Percentiles rank a stretch among this genome's conserved stretches.
These are phyloP conservation scores for Heptranchias perlo DNA, from an alignment of 2,113 vertebrate species.

Conservation along the genomic window DNA sequence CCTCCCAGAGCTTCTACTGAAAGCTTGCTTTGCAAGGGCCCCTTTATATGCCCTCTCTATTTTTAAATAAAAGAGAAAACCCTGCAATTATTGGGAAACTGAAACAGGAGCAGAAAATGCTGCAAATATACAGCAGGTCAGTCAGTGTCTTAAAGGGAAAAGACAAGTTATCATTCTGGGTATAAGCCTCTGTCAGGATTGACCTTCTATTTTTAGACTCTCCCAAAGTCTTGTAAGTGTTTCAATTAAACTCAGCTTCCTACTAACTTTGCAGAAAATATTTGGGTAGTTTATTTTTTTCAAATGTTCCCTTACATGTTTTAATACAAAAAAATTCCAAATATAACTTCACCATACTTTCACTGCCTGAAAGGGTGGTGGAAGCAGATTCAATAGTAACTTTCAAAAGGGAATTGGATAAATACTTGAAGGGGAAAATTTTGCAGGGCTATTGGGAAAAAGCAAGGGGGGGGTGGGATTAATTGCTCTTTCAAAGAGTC, in stretches of 20 bases:
- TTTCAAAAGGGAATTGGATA: neutral
- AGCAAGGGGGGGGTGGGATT: neutral
- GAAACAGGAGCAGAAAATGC: neutral
- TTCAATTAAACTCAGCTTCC: neutral
- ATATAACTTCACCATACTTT: neutral
- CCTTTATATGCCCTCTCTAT: neutral
- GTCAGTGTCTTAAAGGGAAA: neutral
- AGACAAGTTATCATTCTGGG: neutral
- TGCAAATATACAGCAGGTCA: neutral
- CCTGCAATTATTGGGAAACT: neutral
- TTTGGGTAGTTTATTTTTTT: neutral
- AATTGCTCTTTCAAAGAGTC: neutral
- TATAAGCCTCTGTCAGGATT: neutral
- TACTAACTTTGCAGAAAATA: neutral
- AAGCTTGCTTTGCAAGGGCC: neutral
- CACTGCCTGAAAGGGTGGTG: too few species aligned
- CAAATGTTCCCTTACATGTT: neutral
- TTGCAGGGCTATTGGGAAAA: neutral
- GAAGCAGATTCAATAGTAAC: neutral
- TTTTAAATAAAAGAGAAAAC: neutral
- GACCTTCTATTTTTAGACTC: neutral
- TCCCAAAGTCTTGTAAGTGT: neutral
- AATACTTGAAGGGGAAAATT: neutral
- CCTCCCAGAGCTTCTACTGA: neutral
- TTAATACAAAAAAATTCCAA: neutral